Percentiles rank a stretch among this genome's conserved stretches.
phyloP scores from a whole-genome alignment of 1,140 invertebrate genomes.

The Orius insidiosus region DNA sequence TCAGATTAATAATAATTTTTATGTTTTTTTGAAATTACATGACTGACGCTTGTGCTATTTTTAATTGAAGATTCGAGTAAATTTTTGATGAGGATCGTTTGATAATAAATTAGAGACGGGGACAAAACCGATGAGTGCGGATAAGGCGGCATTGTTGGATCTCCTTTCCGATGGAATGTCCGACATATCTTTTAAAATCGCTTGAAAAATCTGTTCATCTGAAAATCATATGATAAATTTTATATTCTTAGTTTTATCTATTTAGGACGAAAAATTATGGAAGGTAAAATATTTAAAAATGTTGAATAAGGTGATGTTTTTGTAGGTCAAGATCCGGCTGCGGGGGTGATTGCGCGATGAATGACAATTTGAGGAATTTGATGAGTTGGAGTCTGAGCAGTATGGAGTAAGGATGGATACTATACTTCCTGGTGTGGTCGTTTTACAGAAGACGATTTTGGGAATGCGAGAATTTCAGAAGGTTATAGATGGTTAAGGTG shows the following conservation, averaged over 20 bases:
- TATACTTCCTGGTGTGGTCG: no score
- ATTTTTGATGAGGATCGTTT: constrained; percentile 8
- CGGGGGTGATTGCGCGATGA: no score
- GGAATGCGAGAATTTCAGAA: no score
- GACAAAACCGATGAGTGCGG: constrained; percentile 4
- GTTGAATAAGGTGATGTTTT: neutral
- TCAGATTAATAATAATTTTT: no score
- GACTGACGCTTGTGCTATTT: constrained; percentile 1
- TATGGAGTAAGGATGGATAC: no score
- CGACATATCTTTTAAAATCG: constrained; percentile 4
- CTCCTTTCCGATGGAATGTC: constrained; percentile 6
- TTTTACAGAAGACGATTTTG: no score
- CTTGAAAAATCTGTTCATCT: constrained; percentile 10
- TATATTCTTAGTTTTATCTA: no score
- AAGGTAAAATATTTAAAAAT: neutral
- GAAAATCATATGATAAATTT: constrained; percentile 4
- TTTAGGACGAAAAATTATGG: neutral
- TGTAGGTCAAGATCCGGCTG: no score
- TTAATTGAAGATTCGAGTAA: constrained; percentile 4
- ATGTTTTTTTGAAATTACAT: constrained; percentile 7
- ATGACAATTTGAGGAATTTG: no score
- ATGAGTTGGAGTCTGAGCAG: no score
- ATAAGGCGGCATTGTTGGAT: constrained; percentile 13
- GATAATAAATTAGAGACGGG: constrained; percentile 7
- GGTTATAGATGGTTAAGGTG: no score